Evolutionary conservation across 2,888 invertebrate species (phyloP).

Genomic region (Stegana nigrithorax): DNA sequence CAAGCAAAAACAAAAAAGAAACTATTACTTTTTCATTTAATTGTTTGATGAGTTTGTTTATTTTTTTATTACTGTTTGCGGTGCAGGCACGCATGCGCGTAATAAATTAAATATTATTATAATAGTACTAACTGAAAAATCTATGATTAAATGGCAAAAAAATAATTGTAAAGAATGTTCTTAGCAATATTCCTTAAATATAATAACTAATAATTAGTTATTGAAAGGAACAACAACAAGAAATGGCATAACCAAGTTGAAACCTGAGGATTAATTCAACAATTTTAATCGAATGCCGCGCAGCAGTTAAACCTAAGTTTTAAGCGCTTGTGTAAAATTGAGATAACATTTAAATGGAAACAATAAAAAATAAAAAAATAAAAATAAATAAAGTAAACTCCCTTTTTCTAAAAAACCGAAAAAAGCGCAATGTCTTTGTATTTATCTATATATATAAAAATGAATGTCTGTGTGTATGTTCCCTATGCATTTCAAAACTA

Average conservation of each 20-base stretch:
- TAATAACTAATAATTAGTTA: conserved; percentile 5
- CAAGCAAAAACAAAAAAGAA: not conserved
- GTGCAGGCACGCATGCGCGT: not conserved
- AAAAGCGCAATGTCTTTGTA: not conserved
- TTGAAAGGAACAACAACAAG: not conserved
- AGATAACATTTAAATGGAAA: not conserved
- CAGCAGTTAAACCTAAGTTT: conserved; percentile 8
- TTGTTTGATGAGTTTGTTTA: not conserved
- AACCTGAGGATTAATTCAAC: no score
- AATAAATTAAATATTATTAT: not conserved
- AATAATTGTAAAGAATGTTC: not conserved
- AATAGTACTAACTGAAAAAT: not conserved
- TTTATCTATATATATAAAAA: not conserved
- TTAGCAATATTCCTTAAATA: conserved; percentile 7
- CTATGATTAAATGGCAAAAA: not conserved
- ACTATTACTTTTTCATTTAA: not conserved
- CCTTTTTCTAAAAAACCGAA: conserved; percentile 4
- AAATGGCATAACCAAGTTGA: not conserved
- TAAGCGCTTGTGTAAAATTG: not conserved
- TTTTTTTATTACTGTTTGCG: not conserved
- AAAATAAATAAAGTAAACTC: not conserved
- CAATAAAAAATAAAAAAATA: not conserved
- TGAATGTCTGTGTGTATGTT: not conserved
- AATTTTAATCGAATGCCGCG: conserved; percentile 9
- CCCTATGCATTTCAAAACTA: no score